Evolutionary conservation across 2,113 vertebrate species (phyloP).

Genomic region (Chinchilla lanigera): DNA sequence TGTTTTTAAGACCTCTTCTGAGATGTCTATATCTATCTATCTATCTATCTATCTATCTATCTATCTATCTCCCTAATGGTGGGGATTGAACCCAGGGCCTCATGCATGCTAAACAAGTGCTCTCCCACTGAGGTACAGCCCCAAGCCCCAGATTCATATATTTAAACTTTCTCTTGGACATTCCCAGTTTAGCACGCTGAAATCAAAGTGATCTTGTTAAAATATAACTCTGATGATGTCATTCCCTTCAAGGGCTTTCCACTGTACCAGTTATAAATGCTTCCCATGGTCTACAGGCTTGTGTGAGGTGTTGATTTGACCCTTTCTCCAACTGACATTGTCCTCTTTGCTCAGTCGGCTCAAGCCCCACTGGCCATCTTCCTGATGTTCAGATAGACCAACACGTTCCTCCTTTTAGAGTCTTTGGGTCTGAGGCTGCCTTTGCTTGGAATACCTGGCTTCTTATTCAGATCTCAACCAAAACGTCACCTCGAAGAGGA

Average conservation of each 20-base stretch:
- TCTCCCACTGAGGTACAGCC: not conserved
- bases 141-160: not conserved
- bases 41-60: no score
- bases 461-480: not conserved
- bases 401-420: not conserved
- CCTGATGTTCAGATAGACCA: not conserved
- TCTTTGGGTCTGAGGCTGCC: not conserved
- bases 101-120: not conserved
- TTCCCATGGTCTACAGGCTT: not conserved
- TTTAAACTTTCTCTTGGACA: slow-evolving; percentile 22
- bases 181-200: not conserved
- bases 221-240: not conserved
- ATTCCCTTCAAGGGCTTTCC: not conserved
- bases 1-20: not conserved
- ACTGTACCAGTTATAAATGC: not conserved
- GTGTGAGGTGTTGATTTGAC: not conserved
- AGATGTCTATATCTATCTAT: not conserved
- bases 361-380: not conserved
- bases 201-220: not conserved
- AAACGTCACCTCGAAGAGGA: not conserved
- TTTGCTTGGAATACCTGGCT: not conserved
- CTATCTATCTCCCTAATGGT: not conserved
- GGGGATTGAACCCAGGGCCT: not conserved
- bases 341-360: not conserved
- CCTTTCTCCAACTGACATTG: not conserved